Conservation (phyloP, 2,113 vertebrate genomes). For the Hymenochirus boettgeri region DNA sequence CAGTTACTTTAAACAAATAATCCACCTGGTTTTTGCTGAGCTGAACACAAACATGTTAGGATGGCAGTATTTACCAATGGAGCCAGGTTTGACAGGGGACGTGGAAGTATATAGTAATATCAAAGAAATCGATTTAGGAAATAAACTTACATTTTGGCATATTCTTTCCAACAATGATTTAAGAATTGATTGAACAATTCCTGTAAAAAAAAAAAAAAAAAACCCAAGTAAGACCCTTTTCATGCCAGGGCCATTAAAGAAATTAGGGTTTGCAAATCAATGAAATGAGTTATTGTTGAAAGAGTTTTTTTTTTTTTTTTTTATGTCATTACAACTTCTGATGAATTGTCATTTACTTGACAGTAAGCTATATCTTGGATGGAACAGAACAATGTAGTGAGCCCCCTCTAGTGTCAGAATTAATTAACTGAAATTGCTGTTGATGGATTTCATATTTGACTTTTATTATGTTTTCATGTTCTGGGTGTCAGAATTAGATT, state of each 20-base stretch:
- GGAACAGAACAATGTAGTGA: background rate
- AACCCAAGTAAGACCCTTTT: constrained; percentile 43
- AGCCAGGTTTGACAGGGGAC: no score
- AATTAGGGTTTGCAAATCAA: constrained; percentile 62
- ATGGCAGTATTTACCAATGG: no score
- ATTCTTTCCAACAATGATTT: constrained; percentile 48
- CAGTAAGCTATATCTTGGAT: constrained; percentile 38
- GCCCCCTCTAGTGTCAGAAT: constrained; percentile 1
- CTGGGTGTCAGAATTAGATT: no score
- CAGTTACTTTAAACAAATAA: no score
- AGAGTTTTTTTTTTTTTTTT: constrained; percentile 39
- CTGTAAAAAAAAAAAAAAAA: no score
- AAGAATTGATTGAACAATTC: constrained; percentile 55
- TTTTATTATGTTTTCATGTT: no score
- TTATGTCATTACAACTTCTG: background rate
- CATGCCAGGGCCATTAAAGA: constrained; percentile 52
- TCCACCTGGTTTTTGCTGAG: no score
- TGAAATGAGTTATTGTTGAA: constrained; percentile 50
- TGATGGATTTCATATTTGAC: background rate
- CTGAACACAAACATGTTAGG: no score
- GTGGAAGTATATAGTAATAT: no score
- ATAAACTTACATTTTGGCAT: background rate
- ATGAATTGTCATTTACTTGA: constrained; percentile 45
- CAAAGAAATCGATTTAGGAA: background rate
- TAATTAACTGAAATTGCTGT: background rate